These are phyloP conservation scores for Tachina lurida DNA, from an alignment of 2,888 invertebrate genomes.

Conservation along the genomic window DNA sequence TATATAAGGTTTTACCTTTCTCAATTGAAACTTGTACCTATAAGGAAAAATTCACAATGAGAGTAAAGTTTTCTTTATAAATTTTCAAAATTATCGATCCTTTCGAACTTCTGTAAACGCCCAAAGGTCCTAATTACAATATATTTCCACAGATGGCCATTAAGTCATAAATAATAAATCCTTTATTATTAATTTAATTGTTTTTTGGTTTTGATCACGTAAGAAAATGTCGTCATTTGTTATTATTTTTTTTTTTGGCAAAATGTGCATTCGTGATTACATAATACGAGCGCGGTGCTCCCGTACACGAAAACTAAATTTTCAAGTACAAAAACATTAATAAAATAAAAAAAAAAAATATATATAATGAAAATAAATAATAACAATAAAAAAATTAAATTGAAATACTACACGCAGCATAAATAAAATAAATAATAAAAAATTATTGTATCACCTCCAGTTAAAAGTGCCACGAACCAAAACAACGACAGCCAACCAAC, in stretches of 20 bases:
- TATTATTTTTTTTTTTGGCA: constrained; percentile 51
- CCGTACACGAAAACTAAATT: constrained; percentile 30
- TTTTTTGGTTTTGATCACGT: background rate
- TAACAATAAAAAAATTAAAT: constrained; percentile 8
- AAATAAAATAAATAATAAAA: constrained; percentile 50
- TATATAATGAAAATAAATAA: too few relatives aligned
- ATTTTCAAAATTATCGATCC: background rate
- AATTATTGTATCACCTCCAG: constrained; percentile 59
- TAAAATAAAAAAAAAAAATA: constrained; percentile 39
- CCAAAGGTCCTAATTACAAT: background rate
- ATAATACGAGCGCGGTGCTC: constrained; percentile 18
- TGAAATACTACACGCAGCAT: constrained; percentile 35
- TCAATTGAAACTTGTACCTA: background rate
- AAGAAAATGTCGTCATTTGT: constrained; percentile 58
- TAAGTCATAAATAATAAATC: constrained; percentile 25
- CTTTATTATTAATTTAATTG: constrained; percentile 31
- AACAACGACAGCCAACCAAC: constrained; percentile 20
- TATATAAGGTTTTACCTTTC: background rate
- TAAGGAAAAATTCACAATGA: background rate
- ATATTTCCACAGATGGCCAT: constrained; percentile 40
- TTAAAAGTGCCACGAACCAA: constrained; percentile 45
- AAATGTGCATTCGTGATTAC: constrained; percentile 63
- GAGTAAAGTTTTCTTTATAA: background rate
- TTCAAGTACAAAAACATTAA: constrained; percentile 66
- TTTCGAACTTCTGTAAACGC: background rate